These are phyloP conservation scores for Podarcis cretensis DNA, from an alignment of 2,113 vertebrate genomes.

Conservation along the genomic window DNA sequence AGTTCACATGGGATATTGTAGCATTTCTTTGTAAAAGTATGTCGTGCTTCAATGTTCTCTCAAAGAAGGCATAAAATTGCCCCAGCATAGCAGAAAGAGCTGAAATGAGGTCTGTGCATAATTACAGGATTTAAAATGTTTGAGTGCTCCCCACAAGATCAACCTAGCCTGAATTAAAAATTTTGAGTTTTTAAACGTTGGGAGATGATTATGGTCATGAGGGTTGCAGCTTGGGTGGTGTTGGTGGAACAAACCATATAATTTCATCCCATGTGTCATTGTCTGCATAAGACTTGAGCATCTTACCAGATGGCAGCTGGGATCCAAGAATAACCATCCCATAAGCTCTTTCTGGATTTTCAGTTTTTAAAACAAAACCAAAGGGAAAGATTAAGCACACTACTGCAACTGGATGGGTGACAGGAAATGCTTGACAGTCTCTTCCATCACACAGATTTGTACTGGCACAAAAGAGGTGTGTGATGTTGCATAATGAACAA, in stretches of 20 bases:
- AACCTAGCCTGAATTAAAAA: conserved; percentile 57
- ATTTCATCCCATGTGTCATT: conserved; percentile 46
- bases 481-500: neutral
- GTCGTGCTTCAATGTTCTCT: conserved; percentile 36
- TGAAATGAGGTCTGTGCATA: conserved; percentile 63
- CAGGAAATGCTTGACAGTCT: conserved; percentile 8
- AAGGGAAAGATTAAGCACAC: neutral
- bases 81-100: conserved; percentile 53
- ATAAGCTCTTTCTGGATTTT: conserved; percentile 39
- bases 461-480: conserved; percentile 8
- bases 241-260: conserved; percentile 38
- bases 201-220: conserved; percentile 55
- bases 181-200: conserved; percentile 48
- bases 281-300: conserved; percentile 3
- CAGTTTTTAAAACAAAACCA: conserved; percentile 37
- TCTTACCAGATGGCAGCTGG: conserved; percentile 50
- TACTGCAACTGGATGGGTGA: conserved; percentile 1
- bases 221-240: conserved; percentile 22
- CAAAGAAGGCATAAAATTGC: conserved; percentile 73
- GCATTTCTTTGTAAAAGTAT: conserved; percentile 53
- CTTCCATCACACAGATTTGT: conserved; percentile 19
- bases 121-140: conserved; percentile 51
- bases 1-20: conserved; percentile 72
- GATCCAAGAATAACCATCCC: conserved; percentile 68
- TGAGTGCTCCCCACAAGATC: conserved; percentile 49